These are phyloP conservation scores for Catocala nupta DNA, from an alignment of 2,888 invertebrate species.

Conservation along the genomic window DNA sequence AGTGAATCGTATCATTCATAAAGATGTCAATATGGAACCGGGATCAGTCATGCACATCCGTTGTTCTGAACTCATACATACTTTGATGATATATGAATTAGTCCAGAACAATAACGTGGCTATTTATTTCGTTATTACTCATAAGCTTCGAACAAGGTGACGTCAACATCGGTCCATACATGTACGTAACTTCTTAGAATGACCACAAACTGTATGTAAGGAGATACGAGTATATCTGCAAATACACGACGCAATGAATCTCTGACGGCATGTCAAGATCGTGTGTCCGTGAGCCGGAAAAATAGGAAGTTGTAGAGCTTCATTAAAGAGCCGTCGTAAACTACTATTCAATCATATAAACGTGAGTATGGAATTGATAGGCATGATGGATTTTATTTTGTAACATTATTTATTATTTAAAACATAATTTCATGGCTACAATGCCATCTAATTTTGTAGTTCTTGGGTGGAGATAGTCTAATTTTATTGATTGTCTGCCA, in stretches of 20 bases:
- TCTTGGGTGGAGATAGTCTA: conserved; percentile 64
- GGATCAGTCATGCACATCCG: conserved; percentile 80
- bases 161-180: conserved; percentile 43
- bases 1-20: conserved; percentile 65
- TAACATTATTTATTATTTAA: conserved; percentile 29
- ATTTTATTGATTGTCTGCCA: conserved; percentile 68
- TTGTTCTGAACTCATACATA: conserved; percentile 62
- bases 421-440: conserved; percentile 54
- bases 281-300: conserved; percentile 13
- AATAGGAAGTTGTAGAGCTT: conserved; percentile 16
- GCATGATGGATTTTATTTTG: conserved; percentile 13
- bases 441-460: conserved; percentile 58
- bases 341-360: not conserved
- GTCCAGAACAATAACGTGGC: conserved; percentile 64
- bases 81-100: conserved; percentile 58
- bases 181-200: conserved; percentile 53
- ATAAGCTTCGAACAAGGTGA: conserved; percentile 47
- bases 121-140: conserved; percentile 57
- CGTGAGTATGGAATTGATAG: conserved; percentile 3
- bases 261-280: conserved; percentile 37
- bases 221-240: conserved; percentile 43
- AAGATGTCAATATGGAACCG: conserved; percentile 75
- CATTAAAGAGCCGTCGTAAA: conserved; percentile 6
- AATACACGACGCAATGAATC: conserved; percentile 45
- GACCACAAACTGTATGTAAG: conserved; percentile 53